A percentile compares a stretch with the other conserved stretches of the same genome.
phyloP scores from a whole-genome alignment of 2,113 vertebrate species.

The Chaetorhynchus papuensis region DNA sequence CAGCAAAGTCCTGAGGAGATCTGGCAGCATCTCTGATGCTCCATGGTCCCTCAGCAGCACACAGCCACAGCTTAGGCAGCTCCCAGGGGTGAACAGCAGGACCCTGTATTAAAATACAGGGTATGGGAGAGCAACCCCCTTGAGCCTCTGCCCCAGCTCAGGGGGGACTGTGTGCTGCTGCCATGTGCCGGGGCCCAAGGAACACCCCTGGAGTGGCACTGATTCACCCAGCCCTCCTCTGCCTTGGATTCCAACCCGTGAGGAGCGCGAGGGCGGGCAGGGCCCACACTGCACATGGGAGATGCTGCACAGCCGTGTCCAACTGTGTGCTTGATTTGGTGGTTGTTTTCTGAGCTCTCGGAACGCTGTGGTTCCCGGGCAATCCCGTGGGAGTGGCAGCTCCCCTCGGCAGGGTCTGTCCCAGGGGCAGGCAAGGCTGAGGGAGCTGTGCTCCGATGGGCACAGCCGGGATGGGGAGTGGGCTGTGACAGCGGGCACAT shows the following conservation, averaged over 20 bases:
- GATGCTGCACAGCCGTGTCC: background rate
- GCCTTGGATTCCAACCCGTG: background rate
- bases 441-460: background rate
- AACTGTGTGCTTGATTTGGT: rapidly evolving
- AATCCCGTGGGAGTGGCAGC: rapidly evolving
- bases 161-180: background rate
- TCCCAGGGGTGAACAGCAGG: background rate
- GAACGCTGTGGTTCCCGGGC: background rate
- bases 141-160: background rate
- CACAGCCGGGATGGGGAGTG: background rate
- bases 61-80: background rate
- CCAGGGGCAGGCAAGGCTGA: background rate
- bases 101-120: background rate
- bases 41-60: background rate
- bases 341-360: background rate
- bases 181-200: background rate
- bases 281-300: background rate
- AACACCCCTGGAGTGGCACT: background rate
- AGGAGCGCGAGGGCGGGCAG: background rate
- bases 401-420: background rate
- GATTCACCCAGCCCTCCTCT: conserved; percentile 3
- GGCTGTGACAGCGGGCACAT: background rate
- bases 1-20: background rate
- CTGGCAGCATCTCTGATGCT: background rate
- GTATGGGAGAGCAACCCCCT: background rate